Conservation (phyloP, 37 sponge, comb jelly and placozoan genomes). For the Tethya wilhelma region DNA sequence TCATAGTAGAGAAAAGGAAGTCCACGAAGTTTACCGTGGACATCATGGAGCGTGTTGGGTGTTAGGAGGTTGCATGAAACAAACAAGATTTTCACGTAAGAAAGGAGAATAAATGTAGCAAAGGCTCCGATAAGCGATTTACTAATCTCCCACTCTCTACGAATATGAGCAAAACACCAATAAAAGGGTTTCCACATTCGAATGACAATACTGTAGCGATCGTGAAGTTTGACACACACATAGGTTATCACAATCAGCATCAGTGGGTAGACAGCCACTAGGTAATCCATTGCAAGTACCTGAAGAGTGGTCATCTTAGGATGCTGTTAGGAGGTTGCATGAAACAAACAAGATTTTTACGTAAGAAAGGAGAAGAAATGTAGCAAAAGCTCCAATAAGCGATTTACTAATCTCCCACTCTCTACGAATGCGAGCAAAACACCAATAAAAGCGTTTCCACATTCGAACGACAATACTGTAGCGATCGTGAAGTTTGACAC, state of each 20-base stretch:
- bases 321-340: too few relatives aligned
- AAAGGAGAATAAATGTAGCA: constrained; percentile 16
- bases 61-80: constrained; percentile 4
- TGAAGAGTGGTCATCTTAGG: constrained; percentile 9
- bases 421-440: too few relatives aligned
- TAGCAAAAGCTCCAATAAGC: too few relatives aligned
- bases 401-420: too few relatives aligned
- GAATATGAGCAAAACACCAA: neutral
- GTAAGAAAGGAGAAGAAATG: too few relatives aligned
- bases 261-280: neutral
- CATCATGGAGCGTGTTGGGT: neutral
- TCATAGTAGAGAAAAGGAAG: neutral
- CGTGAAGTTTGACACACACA: neutral
- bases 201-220: constrained; percentile 2
- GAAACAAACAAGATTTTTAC: too few relatives aligned
- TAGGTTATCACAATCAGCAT: neutral
- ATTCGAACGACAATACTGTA: too few relatives aligned
- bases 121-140: neutral
- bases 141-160: neutral
- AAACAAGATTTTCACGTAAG: constrained; percentile 6
- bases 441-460: too few relatives aligned
- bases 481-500: too few relatives aligned
- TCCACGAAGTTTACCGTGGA: neutral
- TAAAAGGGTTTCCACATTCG: neutral
- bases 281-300: neutral